phyloP scores from a whole-genome alignment of 1,140 invertebrate species.

The Cotesia glomerata region DNA sequence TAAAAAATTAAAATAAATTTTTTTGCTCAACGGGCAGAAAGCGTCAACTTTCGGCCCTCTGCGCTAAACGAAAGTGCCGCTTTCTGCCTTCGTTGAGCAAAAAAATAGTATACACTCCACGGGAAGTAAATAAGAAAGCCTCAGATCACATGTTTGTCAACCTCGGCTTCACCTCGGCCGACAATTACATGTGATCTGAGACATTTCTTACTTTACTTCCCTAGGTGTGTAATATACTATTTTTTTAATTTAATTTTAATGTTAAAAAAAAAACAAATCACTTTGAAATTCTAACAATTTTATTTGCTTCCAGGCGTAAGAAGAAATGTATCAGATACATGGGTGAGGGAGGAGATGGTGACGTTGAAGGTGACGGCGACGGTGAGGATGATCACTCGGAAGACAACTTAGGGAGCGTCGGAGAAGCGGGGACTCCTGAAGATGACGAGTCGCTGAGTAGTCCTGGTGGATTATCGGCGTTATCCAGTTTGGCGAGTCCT shows the following conservation, averaged over 20 bases:
- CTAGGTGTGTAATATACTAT: no score
- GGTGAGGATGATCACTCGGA: constrained; percentile 74
- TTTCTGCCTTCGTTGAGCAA: no score
- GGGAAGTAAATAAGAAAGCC: no score
- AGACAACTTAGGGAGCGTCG: constrained; percentile 80
- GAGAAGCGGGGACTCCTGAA: constrained; percentile 72
- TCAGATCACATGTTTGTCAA: no score
- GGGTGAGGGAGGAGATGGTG: constrained; percentile 74
- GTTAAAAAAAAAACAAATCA: not conserved
- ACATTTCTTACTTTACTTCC: no score
- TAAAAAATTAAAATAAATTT: not conserved
- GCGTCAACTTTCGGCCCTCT: no score
- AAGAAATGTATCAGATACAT: constrained; percentile 98
- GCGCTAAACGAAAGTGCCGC: no score
- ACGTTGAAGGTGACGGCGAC: constrained; percentile 71
- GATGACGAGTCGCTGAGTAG: constrained; percentile 79
- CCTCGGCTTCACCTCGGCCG: no score
- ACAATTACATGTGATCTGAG: no score
- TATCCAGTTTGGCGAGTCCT: constrained; percentile 80
- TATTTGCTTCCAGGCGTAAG: constrained; percentile 83
- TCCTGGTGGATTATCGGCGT: constrained; percentile 76
- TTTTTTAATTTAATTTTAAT: not conserved
- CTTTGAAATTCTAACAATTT: not conserved
- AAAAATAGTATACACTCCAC: no score
- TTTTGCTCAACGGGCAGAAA: no score